Evolutionary conservation across 1,140 invertebrate genomes (phyloP).

Genomic region (Nephotettix cincticeps): DNA sequence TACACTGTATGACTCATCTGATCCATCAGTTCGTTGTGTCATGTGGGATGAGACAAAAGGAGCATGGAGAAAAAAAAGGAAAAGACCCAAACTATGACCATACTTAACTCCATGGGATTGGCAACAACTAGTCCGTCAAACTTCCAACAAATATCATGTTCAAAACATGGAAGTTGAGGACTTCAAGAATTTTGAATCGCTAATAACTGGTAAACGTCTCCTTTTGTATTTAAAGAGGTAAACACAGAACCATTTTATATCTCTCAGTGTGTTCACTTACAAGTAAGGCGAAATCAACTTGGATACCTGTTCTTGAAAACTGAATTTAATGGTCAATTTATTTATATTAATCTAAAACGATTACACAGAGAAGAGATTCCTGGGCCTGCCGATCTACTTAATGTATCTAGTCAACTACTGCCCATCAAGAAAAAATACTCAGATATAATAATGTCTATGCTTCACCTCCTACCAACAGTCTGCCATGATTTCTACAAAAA

Average conservation of each 20-base stretch:
- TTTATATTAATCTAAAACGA: not conserved
- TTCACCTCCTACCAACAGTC: not conserved
- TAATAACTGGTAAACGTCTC: not conserved
- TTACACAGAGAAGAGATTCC: not conserved
- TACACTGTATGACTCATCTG: slow-evolving; percentile 29
- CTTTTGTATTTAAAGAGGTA: slow-evolving; percentile 1
- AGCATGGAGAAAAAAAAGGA: slow-evolving; percentile 35
- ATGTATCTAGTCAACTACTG: not conserved
- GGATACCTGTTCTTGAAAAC: not conserved
- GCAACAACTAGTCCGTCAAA: slow-evolving; percentile 10
- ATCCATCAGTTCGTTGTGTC: slow-evolving; percentile 24
- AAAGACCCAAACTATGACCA: slow-evolving; percentile 34
- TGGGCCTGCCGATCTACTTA: not conserved
- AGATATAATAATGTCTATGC: not conserved
- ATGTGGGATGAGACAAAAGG: slow-evolving; percentile 32
- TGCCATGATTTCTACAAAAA: not conserved
- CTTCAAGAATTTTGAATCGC: slow-evolving; percentile 19
- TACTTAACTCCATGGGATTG: slow-evolving; percentile 28
- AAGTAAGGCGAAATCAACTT: not conserved
- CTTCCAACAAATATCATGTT: slow-evolving; percentile 19
- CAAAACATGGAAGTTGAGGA: slow-evolving; percentile 23
- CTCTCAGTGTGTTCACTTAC: not conserved
- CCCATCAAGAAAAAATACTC: not conserved
- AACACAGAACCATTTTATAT: slow-evolving; percentile 11
- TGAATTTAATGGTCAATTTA: not conserved